A percentile compares a stretch with the other conserved stretches of the same genome.
Conservation (phyloP, 2,797 vertebrate genomes). For the Kryptolebias ocellatus region DNA sequence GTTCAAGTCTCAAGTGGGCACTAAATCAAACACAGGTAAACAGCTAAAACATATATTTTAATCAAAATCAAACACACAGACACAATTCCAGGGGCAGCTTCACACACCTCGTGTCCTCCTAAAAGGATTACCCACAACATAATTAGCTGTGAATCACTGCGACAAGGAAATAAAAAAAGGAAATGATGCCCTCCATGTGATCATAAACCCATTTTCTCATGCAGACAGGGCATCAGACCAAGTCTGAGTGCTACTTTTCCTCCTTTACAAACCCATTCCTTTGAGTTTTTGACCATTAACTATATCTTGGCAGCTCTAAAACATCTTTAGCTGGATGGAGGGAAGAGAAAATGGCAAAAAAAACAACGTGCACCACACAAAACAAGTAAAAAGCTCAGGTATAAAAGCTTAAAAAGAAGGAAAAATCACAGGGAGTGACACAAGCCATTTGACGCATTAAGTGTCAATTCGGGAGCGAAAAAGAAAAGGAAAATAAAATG, state of each 20-base stretch:
- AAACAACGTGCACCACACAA: constrained; percentile 8
- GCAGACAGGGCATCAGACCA: constrained; percentile 40
- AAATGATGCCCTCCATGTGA: constrained; percentile 15
- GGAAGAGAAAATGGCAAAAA: background rate
- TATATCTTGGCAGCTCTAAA: constrained; percentile 17
- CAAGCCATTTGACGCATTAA: constrained; percentile 8
- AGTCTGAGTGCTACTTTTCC: constrained; percentile 40
- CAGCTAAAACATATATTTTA: background rate
- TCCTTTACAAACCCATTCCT: constrained; percentile 40
- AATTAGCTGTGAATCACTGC: constrained; percentile 59
- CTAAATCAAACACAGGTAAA: constrained; percentile 17
- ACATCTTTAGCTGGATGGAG: constrained; percentile 17
- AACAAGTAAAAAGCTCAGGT: constrained; percentile 12
- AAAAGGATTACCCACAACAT: constrained; percentile 37
- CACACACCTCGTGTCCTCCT: background rate
- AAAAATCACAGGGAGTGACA: background rate
- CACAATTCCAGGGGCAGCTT: background rate
- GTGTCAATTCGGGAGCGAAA: constrained; percentile 27
- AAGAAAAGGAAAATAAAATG: background rate
- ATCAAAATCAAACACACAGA: background rate
- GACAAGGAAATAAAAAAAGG: constrained; percentile 25
- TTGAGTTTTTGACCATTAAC: constrained; percentile 38
- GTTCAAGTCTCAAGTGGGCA: constrained; percentile 8
- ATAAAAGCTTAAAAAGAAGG: background rate
- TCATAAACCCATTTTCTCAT: constrained; percentile 12